phyloP scores from a whole-genome alignment of 2,113 vertebrate genomes.

The Scalopus aquaticus region DNA sequence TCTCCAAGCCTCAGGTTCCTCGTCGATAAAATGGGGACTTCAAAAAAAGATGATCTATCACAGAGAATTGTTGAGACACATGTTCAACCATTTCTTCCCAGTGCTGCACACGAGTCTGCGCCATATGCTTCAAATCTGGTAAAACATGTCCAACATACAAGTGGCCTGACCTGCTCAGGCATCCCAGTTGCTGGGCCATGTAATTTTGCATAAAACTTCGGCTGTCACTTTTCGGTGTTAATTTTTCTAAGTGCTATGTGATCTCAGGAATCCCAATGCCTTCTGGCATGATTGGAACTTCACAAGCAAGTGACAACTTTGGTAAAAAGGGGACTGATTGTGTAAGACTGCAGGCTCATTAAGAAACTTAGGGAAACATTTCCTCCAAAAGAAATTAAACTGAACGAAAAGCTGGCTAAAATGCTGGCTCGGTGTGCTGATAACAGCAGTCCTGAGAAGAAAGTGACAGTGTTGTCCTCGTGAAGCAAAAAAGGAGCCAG shows the following conservation, averaged over 20 bases:
- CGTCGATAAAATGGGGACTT: background rate
- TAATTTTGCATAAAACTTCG: no score
- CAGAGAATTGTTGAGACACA: background rate
- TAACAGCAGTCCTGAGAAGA: background rate
- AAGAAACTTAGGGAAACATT: conserved; percentile 59
- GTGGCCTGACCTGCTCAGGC: background rate
- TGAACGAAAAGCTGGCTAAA: conserved; percentile 41
- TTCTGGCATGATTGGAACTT: background rate
- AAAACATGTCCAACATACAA: background rate
- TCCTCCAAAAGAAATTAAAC: conserved; percentile 59
- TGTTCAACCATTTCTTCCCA: background rate
- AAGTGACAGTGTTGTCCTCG: background rate
- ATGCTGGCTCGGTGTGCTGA: conserved; percentile 36
- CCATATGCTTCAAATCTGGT: background rate
- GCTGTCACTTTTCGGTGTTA: no score
- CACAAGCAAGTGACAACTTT: background rate
- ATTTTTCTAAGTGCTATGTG: background rate
- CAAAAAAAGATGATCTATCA: background rate
- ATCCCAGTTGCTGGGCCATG: no score
- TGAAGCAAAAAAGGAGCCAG: background rate
- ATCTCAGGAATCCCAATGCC: background rate
- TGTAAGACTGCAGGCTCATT: conserved; percentile 32
- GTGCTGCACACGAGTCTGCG: background rate
- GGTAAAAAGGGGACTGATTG: conserved; percentile 50
- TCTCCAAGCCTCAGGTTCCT: background rate